Base-by-base conservation (phyloP, 2,888 invertebrate species). In the Oxyteleia sp. region DNA sequence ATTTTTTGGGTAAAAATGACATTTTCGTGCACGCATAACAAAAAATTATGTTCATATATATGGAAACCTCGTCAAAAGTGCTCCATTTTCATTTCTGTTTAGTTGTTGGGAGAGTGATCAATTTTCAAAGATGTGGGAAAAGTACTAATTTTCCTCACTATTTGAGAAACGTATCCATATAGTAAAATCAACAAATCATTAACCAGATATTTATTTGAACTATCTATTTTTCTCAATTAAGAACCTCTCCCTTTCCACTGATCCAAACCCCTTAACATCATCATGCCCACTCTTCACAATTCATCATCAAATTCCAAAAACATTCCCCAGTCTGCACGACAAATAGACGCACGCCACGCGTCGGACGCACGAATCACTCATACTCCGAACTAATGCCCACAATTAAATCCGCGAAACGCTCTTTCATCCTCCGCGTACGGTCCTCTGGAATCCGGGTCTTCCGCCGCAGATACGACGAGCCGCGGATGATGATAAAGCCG, bases 371-470 rank as follows among this genome's bases (percentile, higher is more conserved):
- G 16, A 53, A 61, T 71, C 51, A 61, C 61, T 61, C 61, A 61
- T 11, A 32, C 32, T 7, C n/a, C 41, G 18, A 43, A 49, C 51
- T 61, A 72, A 61, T 61, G 51, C 7, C 5, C 18, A 23, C 26
- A 51, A 61, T 72, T 61, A 53, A 72, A 51, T 43, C 10, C 32
- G 32, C 43, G 16, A 72, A 72, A 57, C 71, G 15, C 10, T 29
- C 20, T 72, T 32, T 61, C 71, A 45, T 43, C 49, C 32, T n/a
- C n/a, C n/a, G n/a, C n/a, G 5, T n/a, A 26, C 57, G 49, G 49
- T 47, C 59, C 47, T n/a, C 16, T 49, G 72, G 53, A 72, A 72
- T 51, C 49, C 41, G 41, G 51, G 72, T 20, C 15, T 49, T 55
- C 16, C 26, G 55, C 45, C 26, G 13, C 69, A 69, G n/a, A 57